Conservation (phyloP, 1,140 invertebrate genomes). For the Anastatus disparis region DNA sequence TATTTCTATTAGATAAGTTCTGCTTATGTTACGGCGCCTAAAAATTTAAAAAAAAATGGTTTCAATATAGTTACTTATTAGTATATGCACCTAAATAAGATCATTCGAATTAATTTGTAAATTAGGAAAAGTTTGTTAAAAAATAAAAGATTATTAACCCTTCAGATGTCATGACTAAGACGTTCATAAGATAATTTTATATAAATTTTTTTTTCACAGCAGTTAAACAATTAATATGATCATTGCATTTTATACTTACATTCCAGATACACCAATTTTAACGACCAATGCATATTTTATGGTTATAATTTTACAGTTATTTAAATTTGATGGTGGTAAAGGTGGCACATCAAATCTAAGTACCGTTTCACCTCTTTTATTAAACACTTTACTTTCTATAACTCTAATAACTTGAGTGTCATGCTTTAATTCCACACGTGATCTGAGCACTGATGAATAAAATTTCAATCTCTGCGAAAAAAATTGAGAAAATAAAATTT, state of each 20-base stretch:
- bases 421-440: neutral
- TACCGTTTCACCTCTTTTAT: constrained; percentile 13
- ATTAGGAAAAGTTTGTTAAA: too few relatives aligned
- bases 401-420: constrained; percentile 15
- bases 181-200: too few relatives aligned
- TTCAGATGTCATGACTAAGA: too few relatives aligned
- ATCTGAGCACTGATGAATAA: constrained; percentile 9
- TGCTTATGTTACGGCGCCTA: constrained; percentile 42
- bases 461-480: constrained; percentile 12
- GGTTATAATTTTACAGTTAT: constrained; percentile 44
- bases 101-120: too few relatives aligned
- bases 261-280: constrained; percentile 37
- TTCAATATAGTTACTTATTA: too few relatives aligned
- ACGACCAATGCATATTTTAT: constrained; percentile 32
- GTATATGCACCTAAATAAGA: too few relatives aligned
- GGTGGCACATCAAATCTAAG: constrained; percentile 44
- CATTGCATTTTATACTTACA: constrained; percentile 41
- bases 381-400: constrained; percentile 30
- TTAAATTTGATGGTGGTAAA: constrained; percentile 46
- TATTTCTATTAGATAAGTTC: constrained; percentile 47
- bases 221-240: too few relatives aligned
- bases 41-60: too few relatives aligned
- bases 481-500: neutral
- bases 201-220: too few relatives aligned
- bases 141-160: too few relatives aligned